These are phyloP conservation scores for Tetraodon nigroviridis DNA, from an alignment of 2,113 vertebrate species.

Conservation along the genomic window DNA sequence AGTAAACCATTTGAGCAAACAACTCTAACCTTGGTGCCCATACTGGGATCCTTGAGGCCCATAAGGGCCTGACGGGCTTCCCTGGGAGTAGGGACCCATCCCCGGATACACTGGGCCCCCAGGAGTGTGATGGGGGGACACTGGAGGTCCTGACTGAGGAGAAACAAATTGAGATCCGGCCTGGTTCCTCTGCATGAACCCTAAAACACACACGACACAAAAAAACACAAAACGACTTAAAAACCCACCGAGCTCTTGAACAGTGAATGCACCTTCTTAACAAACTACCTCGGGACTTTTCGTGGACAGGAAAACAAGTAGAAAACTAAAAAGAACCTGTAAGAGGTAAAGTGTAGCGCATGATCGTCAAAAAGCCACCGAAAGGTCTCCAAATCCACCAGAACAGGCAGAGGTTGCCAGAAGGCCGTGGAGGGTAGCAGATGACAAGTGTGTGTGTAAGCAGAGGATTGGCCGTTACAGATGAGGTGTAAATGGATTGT, in stretches of 20 bases:
- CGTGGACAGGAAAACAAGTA: constrained; percentile 8
- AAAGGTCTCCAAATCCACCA: constrained; percentile 53
- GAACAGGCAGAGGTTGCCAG: constrained; percentile 56
- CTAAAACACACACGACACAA: constrained; percentile 66
- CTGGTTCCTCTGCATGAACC: constrained; percentile 89
- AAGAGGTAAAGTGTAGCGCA: background rate
- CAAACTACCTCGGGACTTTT: background rate
- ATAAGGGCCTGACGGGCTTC: constrained; percentile 82
- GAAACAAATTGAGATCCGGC: constrained; percentile 85
- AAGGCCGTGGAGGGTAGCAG: constrained; percentile 38
- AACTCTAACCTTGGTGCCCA: constrained; percentile 85
- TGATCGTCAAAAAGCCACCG: constrained; percentile 36
- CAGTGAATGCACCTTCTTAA: background rate
- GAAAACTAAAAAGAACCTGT: no score
- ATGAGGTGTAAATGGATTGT: constrained; percentile 66
- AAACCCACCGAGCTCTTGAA: background rate
- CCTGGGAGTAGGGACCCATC: constrained; percentile 85
- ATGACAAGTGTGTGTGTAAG: constrained; percentile 1
- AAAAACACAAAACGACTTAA: background rate
- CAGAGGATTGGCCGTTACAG: constrained; percentile 29
- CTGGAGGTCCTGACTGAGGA: constrained; percentile 84
- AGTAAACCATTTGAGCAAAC: background rate
- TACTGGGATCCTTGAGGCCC: constrained; percentile 89
- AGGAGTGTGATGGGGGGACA: constrained; percentile 88
- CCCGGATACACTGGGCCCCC: constrained; percentile 86